These are phyloP conservation scores for Thryonomys swinderianus DNA, from an alignment of 2,113 vertebrate species.

Conservation along the genomic window DNA sequence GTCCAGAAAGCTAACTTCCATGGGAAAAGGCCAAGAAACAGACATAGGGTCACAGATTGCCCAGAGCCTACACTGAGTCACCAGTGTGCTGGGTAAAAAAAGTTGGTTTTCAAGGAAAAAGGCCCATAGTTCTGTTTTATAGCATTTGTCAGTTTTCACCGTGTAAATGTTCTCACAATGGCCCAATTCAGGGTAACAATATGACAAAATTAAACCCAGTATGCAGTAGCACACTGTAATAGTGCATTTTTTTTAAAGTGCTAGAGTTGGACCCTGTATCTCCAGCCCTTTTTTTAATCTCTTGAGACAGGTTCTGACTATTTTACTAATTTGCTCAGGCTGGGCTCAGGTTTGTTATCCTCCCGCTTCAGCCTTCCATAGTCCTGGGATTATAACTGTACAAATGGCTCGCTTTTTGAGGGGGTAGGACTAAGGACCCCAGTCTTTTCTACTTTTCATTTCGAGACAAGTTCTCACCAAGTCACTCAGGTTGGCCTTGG, in stretches of 20 bases:
- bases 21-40: conserved; percentile 14
- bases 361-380: background rate
- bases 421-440: background rate
- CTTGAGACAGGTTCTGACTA: background rate
- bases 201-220: background rate
- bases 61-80: background rate
- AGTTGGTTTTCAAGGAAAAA: background rate
- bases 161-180: background rate
- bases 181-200: background rate
- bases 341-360: background rate
- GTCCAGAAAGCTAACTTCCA: conserved; percentile 46
- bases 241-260: background rate
- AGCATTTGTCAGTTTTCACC: background rate
- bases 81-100: background rate
- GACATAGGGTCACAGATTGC: background rate
- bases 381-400: background rate
- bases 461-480: background rate
- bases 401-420: background rate
- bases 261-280: background rate
- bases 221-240: background rate
- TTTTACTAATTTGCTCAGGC: background rate
- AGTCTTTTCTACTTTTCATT: background rate
- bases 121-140: background rate
- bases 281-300: background rate
- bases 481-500: background rate